Conservation (phyloP, 2,888 invertebrate species). For the Leptinotarsa peninsularis region DNA sequence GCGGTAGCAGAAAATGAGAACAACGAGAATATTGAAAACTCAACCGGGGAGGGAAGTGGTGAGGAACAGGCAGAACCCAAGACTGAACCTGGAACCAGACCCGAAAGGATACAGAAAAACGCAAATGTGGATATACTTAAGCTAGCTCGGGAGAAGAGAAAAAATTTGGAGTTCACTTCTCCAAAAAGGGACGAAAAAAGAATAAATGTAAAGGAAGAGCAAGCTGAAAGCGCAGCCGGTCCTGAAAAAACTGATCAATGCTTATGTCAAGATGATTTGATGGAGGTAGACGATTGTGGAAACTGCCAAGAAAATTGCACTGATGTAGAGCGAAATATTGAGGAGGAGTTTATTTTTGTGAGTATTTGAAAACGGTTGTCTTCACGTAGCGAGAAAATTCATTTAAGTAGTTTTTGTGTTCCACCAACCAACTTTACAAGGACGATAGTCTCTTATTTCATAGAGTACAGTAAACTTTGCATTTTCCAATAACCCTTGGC, state of each 20-base stretch:
- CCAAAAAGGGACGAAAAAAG: slow-evolving; percentile 40
- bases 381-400: not conserved
- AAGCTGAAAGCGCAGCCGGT: slow-evolving; percentile 20
- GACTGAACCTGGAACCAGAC: slow-evolving; percentile 13
- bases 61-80: slow-evolving; percentile 8
- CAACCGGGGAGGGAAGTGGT: slow-evolving; percentile 4
- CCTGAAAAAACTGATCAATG: slow-evolving; percentile 4
- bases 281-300: slow-evolving; percentile 51
- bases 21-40: slow-evolving; percentile 2
- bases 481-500: no score
- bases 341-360: slow-evolving; percentile 65
- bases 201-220: slow-evolving; percentile 36
- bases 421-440: no score
- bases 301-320: slow-evolving; percentile 40
- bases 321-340: slow-evolving; percentile 44
- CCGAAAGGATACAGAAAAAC: slow-evolving; percentile 48
- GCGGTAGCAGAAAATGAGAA: slow-evolving; percentile 33
- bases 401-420: not conserved
- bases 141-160: slow-evolving; percentile 54
- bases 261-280: slow-evolving; percentile 44
- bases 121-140: slow-evolving; percentile 51
- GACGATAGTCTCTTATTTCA: no score
- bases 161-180: slow-evolving; percentile 40
- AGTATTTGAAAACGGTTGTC: slow-evolving; percentile 41
- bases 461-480: no score